Evolutionary conservation across 1,140 invertebrate species (phyloP), one percentile per base, ranked within the genome.

Genomic region (Drosophila truncata): DNA sequence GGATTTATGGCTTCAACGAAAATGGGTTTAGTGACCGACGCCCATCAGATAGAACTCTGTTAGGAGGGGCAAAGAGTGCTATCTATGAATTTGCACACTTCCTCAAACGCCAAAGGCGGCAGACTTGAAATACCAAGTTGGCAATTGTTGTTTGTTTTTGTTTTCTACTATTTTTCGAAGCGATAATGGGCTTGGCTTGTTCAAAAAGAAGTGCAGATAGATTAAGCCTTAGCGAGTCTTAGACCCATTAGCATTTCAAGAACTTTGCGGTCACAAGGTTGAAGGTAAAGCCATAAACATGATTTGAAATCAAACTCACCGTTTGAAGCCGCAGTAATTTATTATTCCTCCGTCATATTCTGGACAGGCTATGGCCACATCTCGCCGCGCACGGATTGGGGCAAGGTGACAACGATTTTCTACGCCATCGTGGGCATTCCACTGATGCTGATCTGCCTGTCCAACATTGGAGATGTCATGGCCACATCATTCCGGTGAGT

Each of bases 381-480:
- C 54, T 97, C 98, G 0, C 98, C 98, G 1, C 98, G 98, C 94
- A 99, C 98, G 0, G 95, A 96, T 74, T 96, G 96, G 91, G 98
- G 98, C 18, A 98, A 98, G 93, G 95, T 99, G 62, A 97, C 98
- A 33, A 99, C 98, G 16, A 99, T 99, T 82, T 97, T 99, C 90
- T 99, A 99, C 93, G 98, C 98, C 31, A 97, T 99, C 84, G 93
- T 99, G 74, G 98, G 98, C 20, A 99, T 99, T 79, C 98, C 98
- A 0, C 93, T 99, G 58, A 98, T 99, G 97, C 95, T 99, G 58
- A 94, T 99, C 5, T 98, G 98, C 81, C 94, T 99, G 33, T 98
- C 98, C 41, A 98, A 98, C 91, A 98, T 99, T 70, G 98, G 98
- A n/a, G 97, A 98, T 92, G 96, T 98, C 58, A 97, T 99, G 97